A percentile compares a stretch with the other conserved stretches of the same genome.
Evolutionary conservation across 1,140 invertebrate species (phyloP).

Genomic region (Eriosoma lanigerum): DNA sequence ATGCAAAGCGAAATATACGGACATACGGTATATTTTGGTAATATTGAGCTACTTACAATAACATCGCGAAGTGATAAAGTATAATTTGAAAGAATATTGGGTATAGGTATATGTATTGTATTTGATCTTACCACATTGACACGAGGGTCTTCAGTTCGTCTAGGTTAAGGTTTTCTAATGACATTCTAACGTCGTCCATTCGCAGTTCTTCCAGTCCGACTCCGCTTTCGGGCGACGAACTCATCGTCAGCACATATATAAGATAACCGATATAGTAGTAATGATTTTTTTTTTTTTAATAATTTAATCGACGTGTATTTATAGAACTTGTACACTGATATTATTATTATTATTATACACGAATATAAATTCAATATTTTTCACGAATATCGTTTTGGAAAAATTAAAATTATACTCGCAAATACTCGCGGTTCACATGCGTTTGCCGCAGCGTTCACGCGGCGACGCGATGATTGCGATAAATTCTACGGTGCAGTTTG

Average conservation of each 20-base stretch:
- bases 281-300: too few species aligned
- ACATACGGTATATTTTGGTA: too few species aligned
- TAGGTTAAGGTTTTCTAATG: constrained; percentile 45
- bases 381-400: too few species aligned
- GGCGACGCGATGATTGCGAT: neutral
- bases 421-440: neutral
- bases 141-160: constrained; percentile 53
- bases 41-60: too few species aligned
- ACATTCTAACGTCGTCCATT: constrained; percentile 49
- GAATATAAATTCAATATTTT: too few species aligned
- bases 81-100: too few species aligned
- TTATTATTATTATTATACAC: too few species aligned
- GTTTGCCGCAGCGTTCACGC: neutral
- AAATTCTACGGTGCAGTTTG: neutral
- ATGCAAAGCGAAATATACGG: too few species aligned
- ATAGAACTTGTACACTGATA: neutral
- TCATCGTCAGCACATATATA: constrained; percentile 28
- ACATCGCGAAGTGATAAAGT: too few species aligned
- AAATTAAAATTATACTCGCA: neutral
- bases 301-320: too few species aligned
- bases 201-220: constrained; percentile 46
- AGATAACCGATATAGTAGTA: neutral
- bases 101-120: too few species aligned
- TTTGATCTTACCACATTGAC: constrained; percentile 48
- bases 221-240: constrained; percentile 53